phyloP scores from a whole-genome alignment of 2,113 vertebrate species.

The Labrus mixtus region DNA sequence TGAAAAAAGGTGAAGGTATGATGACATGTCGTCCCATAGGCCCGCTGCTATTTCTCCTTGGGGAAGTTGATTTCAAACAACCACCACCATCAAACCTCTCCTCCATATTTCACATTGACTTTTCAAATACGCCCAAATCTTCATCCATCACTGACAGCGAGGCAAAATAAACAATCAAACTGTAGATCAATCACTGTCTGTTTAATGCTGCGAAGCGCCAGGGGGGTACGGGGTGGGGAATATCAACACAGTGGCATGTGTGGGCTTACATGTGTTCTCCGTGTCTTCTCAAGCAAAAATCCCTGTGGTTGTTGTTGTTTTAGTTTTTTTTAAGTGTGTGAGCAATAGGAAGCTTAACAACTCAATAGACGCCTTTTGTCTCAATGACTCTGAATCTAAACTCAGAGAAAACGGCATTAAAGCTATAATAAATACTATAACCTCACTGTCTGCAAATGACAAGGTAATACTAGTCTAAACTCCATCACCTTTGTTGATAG shows the following conservation, averaged over 20 bases:
- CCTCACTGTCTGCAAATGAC: too few species aligned
- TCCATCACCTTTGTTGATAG: too few species aligned
- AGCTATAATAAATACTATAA: too few species aligned
- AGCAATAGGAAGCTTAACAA: neutral
- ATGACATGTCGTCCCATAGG: slow-evolving; percentile 44
- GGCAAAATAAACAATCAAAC: slow-evolving; percentile 81
- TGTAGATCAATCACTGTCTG: slow-evolving; percentile 80
- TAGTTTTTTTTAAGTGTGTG: too few species aligned
- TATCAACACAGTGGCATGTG: slow-evolving; percentile 31
- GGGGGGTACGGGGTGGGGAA: slow-evolving; percentile 30
- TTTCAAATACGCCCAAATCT: slow-evolving; percentile 62
- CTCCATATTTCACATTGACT: slow-evolving; percentile 64
- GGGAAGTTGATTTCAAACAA: slow-evolving; percentile 52
- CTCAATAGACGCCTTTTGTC: neutral
- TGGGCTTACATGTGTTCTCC: slow-evolving; percentile 16
- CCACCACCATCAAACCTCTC: neutral
- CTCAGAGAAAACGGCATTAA: too few species aligned
- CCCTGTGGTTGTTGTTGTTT: slow-evolving; percentile 1
- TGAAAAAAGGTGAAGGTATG: slow-evolving; percentile 41
- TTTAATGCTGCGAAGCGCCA: slow-evolving; percentile 70
- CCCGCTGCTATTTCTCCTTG: slow-evolving; percentile 50
- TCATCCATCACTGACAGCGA: slow-evolving; percentile 77
- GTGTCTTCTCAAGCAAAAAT: neutral
- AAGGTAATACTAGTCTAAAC: too few species aligned
- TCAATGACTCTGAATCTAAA: too few species aligned